Base-by-base conservation (phyloP, 2,888 invertebrate species). In the Onthophagus sagittarius region DNA sequence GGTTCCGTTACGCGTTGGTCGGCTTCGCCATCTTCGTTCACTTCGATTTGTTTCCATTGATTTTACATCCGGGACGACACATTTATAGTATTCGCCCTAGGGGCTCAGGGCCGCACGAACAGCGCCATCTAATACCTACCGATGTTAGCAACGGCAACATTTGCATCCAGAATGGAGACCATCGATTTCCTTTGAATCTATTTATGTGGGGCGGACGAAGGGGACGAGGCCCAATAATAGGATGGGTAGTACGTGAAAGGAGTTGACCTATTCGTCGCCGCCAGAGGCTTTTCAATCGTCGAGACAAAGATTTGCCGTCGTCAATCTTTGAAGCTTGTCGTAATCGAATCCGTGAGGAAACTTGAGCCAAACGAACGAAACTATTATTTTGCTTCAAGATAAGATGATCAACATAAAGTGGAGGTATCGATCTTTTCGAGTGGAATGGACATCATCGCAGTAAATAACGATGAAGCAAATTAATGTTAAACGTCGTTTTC, bases 11-110 rank as follows among this genome's bases (percentile, higher is more conserved):
- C 70, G 62, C 69, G 70, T n/a, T 15, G 70, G 70, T 5, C 39
- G 72, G 11, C 32, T 15, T 6, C 53, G 39, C 67, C n/a, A n/a
- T n/a, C 64, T 9, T 15, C 39, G 39, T 33, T 53, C 39, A 32
- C 70, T 75, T 75, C 76, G 78, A 77, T 78, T 77, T 78, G 76
- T 74, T 77, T 73, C 76, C 79, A 79, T 79, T 79, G 79, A 79
- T 79, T 79, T 79, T 79, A 79, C 77, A 79, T 79, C 78, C 73
- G 72, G 73, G 67, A 67, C 67, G 67, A 15, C 67, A 67, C 67
- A 67, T 67, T 67, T 67, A 31, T 67, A 67, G 67, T 67, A 67
- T 67, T 67, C 67, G 67, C n/a, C 23, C 64, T 67, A 11, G 11
- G 39, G 39, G 1, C 11, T 53, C 39, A 53, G 39, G 39, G 39